These are phyloP conservation scores for Python bivittatus DNA, from an alignment of 2,113 vertebrate genomes.

Conservation along the genomic window DNA sequence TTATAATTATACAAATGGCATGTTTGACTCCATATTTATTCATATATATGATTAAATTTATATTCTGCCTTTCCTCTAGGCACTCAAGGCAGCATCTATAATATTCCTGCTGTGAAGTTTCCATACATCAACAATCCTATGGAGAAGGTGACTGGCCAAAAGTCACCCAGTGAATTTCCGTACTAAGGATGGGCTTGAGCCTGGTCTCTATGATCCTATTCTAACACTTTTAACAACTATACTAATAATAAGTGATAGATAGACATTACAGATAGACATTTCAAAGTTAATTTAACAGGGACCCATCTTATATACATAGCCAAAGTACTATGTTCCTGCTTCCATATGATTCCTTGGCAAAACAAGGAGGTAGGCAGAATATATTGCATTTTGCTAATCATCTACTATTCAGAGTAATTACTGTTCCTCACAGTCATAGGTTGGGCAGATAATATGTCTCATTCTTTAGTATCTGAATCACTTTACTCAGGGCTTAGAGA, in stretches of 20 bases:
- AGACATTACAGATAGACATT: background rate
- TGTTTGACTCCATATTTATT: background rate
- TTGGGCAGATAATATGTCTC: background rate
- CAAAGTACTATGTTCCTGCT: background rate
- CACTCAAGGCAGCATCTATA: no score
- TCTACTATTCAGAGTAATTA: background rate
- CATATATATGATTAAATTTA: background rate
- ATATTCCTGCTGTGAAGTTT: background rate
- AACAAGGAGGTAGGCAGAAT: background rate
- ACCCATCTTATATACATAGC: background rate
- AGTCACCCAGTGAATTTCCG: background rate
- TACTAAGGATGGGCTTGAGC: background rate
- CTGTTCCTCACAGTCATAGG: background rate
- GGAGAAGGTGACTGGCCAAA: background rate
- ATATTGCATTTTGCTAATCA: background rate
- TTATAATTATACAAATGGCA: background rate
- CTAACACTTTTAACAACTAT: background rate
- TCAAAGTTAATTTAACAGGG: background rate
- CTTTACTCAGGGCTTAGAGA: conserved; percentile 43
- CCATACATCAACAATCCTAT: background rate
- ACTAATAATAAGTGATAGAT: background rate
- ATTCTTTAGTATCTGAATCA: conserved; percentile 23
- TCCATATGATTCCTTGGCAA: background rate
- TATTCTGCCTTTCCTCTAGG: background rate
- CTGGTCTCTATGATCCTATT: background rate